Evolutionary conservation across 1,140 invertebrate species (phyloP).

Genomic region (Drosophila aff.): DNA sequence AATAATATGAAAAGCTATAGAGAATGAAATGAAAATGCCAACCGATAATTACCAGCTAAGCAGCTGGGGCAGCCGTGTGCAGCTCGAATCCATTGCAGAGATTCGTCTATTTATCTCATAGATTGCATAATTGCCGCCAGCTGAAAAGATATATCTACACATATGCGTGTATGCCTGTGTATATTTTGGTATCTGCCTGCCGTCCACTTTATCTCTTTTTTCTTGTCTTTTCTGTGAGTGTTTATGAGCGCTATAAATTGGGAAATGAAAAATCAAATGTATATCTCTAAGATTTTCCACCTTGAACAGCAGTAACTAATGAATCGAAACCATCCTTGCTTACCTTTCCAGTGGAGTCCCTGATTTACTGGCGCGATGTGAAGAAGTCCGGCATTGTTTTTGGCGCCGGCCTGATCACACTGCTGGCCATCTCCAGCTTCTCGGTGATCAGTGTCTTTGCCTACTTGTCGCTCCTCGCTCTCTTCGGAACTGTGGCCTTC

Average conservation of each 20-base stretch:
- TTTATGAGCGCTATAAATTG: constrained; percentile 38
- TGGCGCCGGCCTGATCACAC: constrained; percentile 92
- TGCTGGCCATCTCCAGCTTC: constrained; percentile 96
- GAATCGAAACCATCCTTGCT: constrained; percentile 7
- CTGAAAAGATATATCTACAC: constrained; percentile 50
- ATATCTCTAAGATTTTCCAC: background rate
- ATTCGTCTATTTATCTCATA: constrained; percentile 63
- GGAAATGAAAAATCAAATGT: constrained; percentile 12
- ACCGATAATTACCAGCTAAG: constrained; percentile 67
- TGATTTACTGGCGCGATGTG: constrained; percentile 98
- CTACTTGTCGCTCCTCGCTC: constrained; percentile 93
- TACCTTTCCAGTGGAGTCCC: constrained; percentile 94
- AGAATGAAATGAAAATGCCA: constrained; percentile 26
- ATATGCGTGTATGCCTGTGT: constrained; percentile 32
- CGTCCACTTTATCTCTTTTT: constrained; percentile 23
- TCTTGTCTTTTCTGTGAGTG: constrained; percentile 21
- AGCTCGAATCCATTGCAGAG: constrained; percentile 30
- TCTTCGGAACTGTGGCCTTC: constrained; percentile 95
- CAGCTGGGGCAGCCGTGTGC: constrained; percentile 20
- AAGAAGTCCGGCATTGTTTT: constrained; percentile 97
- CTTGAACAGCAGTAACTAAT: background rate
- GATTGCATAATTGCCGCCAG: constrained; percentile 75
- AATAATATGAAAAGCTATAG: constrained; percentile 37
- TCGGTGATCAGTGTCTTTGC: constrained; percentile 98
- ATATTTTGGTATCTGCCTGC: constrained; percentile 49